A percentile compares a stretch with the other conserved stretches of the same genome.
phyloP scores from a whole-genome alignment of 2,888 invertebrate genomes.

The Dysmachus trigonus region DNA sequence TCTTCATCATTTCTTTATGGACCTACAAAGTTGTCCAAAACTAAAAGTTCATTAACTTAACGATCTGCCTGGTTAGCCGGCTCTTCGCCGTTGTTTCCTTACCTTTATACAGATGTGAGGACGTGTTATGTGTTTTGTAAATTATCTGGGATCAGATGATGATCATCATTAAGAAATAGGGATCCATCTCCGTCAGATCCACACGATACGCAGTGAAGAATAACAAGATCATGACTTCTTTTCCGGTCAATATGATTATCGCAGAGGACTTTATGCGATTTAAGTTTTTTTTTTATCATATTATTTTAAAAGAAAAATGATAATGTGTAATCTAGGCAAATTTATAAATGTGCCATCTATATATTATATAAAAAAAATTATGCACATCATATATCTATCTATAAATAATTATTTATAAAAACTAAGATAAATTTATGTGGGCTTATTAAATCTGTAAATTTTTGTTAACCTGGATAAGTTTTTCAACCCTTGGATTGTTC shows the following conservation, averaged over 20 bases:
- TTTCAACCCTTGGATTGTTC: too few relatives aligned
- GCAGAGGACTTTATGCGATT: neutral
- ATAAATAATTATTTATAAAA: too few relatives aligned
- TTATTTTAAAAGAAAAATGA: neutral
- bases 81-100: neutral
- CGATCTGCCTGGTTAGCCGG: constrained; percentile 42
- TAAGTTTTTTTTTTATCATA: neutral
- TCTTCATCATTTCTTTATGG: constrained; percentile 38
- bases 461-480: too few relatives aligned
- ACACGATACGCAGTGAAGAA: neutral
- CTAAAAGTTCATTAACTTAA: constrained; percentile 47
- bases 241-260: neutral
- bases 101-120: constrained; percentile 28
- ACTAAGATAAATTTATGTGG: too few relatives aligned
- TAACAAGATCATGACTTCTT: neutral
- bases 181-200: constrained; percentile 6
- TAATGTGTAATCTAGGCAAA: neutral
- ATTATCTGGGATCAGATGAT: constrained; percentile 42
- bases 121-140: constrained; percentile 50
- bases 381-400: too few relatives aligned
- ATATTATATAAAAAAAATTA: too few relatives aligned
- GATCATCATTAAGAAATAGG: constrained; percentile 36
- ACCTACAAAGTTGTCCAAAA: constrained; percentile 37
- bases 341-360: neutral
- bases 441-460: too few relatives aligned